Percentiles rank a stretch among this genome's conserved stretches.
These are phyloP conservation scores for Leguminivora glycinivorella DNA, from an alignment of 1,140 invertebrate species.

Conservation along the genomic window DNA sequence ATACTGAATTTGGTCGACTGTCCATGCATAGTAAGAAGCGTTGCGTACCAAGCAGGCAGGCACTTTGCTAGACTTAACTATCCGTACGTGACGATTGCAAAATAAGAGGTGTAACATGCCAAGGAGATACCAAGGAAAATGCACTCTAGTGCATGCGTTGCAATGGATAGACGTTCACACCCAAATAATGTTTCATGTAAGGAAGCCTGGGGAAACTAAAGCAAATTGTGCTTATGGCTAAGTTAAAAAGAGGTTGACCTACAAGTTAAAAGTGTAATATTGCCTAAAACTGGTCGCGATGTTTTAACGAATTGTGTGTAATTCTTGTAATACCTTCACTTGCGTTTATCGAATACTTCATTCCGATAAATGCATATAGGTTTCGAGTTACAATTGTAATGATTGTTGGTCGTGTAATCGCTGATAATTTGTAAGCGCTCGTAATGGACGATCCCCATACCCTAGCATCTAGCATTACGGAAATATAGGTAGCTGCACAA, in stretches of 20 bases:
- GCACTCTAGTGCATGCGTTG: not conserved
- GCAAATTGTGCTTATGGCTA: not conserved
- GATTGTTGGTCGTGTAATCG: slow-evolving; percentile 1
- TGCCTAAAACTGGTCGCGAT: no score
- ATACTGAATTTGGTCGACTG: slow-evolving; percentile 56
- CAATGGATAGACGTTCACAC: not conserved
- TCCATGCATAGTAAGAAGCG: slow-evolving; percentile 47
- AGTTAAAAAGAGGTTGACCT: no score
- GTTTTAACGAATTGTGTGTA: no score
- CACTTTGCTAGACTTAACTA: slow-evolving; percentile 13
- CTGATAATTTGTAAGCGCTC: slow-evolving; percentile 16
- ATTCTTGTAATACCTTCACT: not conserved
- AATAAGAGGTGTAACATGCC: slow-evolving; percentile 16
- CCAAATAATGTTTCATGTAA: not conserved
- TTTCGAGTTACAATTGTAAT: slow-evolving; percentile 6
- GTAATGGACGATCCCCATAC: not conserved
- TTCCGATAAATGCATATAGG: not conserved
- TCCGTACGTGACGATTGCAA: slow-evolving; percentile 21
- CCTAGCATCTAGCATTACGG: slow-evolving; percentile 9
- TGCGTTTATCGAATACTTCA: not conserved
- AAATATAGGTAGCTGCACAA: not conserved
- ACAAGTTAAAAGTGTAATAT: no score
- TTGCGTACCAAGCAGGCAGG: slow-evolving; percentile 24
- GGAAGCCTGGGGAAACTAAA: not conserved
- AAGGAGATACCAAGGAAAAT: not conserved